phyloP scores from a whole-genome alignment of 1,140 invertebrate species.

The Stegodyphus dumicola region DNA sequence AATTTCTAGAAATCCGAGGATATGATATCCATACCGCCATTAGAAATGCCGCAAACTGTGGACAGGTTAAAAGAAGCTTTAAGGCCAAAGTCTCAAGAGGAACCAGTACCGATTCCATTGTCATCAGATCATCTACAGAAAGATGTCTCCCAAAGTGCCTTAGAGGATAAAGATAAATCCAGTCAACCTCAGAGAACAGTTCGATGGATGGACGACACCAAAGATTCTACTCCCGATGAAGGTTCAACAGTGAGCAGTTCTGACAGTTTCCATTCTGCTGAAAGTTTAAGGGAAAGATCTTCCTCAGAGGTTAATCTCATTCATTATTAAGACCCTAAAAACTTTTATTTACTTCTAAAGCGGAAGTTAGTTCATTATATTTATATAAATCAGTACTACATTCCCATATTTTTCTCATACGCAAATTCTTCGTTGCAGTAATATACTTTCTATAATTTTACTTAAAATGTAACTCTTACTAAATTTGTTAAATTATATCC shows the following conservation, averaged over 20 bases:
- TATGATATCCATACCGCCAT: slow-evolving; percentile 8
- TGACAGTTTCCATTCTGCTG: slow-evolving; percentile 39
- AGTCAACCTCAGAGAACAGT: slow-evolving; percentile 15
- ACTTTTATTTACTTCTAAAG: neutral
- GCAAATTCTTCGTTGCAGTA: too few relatives aligned
- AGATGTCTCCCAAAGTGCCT: neutral
- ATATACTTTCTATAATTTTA: too few relatives aligned
- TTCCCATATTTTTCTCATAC: too few relatives aligned
- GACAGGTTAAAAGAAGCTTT: slow-evolving; percentile 28
- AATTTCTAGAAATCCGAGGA: neutral
- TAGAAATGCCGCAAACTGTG: slow-evolving; percentile 41
- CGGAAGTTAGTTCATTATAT: too few relatives aligned
- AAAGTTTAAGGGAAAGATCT: slow-evolving; percentile 32
- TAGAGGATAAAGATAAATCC: neutral
- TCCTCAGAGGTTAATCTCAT: slow-evolving; percentile 22
- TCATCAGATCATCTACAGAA: neutral
- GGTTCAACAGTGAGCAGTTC: slow-evolving; percentile 41
- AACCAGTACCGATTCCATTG: neutral
- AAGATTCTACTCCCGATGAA: neutral
- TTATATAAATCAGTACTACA: too few relatives aligned
- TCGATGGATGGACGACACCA: slow-evolving; percentile 33
- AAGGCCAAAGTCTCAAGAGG: neutral
- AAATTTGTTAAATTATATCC: too few relatives aligned
- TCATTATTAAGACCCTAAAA: neutral
- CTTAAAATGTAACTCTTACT: too few relatives aligned